phyloP scores from a whole-genome alignment of 2,113 vertebrate genomes.

The Electrona antarctica region DNA sequence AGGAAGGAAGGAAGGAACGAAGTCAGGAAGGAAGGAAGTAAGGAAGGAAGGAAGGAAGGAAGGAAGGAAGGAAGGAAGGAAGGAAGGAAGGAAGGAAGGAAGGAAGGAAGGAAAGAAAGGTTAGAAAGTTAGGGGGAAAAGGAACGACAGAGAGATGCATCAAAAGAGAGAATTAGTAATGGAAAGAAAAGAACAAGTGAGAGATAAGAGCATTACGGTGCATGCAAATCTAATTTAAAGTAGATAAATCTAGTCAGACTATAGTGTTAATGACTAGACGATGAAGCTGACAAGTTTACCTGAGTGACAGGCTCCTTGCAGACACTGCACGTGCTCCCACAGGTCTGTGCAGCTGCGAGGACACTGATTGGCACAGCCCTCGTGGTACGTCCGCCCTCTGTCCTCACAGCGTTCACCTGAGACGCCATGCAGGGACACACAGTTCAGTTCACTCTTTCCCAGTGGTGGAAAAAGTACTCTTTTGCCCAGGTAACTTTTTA shows the following conservation, averaged over 20 bases:
- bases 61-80: too few species aligned
- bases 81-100: too few species aligned
- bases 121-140: neutral
- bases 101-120: neutral
- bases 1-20: too few species aligned
- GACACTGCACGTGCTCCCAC: constrained; percentile 88
- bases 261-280: neutral
- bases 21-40: too few species aligned
- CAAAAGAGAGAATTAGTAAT: neutral
- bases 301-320: constrained; percentile 83
- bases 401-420: constrained; percentile 86
- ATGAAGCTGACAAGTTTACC: constrained; percentile 63
- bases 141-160: too few species aligned
- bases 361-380: constrained; percentile 84
- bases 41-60: too few species aligned
- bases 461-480: too few species aligned
- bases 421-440: neutral
- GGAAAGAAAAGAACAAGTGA: neutral
- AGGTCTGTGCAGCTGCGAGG: constrained; percentile 86
- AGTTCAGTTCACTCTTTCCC: too few species aligned
- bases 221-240: neutral
- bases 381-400: constrained; percentile 66
- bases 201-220: neutral
- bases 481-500: too few species aligned
- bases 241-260: too few species aligned